Conservation (phyloP, 2,797 vertebrate species). For the Saxicola maurus region DNA sequence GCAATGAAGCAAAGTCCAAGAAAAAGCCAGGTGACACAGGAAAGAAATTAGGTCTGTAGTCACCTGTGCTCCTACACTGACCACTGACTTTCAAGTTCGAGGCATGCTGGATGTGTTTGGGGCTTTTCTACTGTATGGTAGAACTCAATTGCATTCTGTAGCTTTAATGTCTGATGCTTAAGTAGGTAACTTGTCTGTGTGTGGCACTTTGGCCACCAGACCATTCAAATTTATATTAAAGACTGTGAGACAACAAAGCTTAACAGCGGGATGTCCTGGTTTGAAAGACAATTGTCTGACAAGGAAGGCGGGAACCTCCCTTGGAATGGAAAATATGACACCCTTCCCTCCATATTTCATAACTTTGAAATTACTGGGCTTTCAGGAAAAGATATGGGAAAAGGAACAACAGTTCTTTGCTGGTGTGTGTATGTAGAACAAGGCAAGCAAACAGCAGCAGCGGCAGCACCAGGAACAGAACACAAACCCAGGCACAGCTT, state of each 20-base stretch:
- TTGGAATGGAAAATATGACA: background rate
- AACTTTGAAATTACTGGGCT: background rate
- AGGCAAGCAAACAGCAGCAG: no score
- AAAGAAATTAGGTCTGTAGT: background rate
- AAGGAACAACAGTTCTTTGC: no score
- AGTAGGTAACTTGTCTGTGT: background rate
- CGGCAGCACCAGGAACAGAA: background rate
- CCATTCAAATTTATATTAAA: background rate
- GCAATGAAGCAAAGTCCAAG: background rate
- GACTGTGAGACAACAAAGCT: background rate
- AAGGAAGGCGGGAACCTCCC: background rate
- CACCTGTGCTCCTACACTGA: background rate
- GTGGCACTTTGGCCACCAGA: background rate
- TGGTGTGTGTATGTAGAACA: no score
- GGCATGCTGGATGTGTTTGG: background rate
- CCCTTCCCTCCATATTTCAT: background rate
- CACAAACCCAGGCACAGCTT: background rate
- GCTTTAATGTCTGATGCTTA: background rate
- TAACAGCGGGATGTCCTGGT: background rate
- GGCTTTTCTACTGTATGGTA: background rate
- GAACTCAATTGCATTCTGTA: background rate
- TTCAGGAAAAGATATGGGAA: no score
- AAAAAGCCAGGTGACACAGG: background rate
- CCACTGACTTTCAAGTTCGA: background rate
- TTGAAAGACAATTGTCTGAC: background rate